A percentile compares a stretch with the other conserved stretches of the same genome.
Evolutionary conservation across 1,140 invertebrate species (phyloP).

Genomic region (Odontomachus brunneus): DNA sequence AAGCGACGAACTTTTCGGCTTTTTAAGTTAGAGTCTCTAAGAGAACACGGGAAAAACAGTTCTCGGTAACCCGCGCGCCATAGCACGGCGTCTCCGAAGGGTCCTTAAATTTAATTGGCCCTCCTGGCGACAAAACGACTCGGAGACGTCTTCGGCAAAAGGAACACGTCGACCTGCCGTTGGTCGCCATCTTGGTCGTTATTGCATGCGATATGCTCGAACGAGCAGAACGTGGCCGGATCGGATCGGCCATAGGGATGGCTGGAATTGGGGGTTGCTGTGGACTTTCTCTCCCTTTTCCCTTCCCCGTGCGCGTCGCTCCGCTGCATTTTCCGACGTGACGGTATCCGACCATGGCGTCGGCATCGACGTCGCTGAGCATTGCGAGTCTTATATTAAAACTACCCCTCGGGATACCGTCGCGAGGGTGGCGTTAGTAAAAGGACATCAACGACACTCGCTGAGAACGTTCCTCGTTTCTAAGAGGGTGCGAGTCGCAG

Average conservation of each 20-base stretch:
- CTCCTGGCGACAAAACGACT: background rate
- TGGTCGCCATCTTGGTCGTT: conserved; percentile 31
- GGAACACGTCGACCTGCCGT: background rate
- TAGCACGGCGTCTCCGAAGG: background rate
- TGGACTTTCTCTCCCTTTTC: background rate
- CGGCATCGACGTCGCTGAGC: conserved; percentile 24
- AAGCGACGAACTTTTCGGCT: no score
- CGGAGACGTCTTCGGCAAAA: background rate
- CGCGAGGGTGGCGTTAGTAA: background rate
- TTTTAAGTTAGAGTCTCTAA: no score
- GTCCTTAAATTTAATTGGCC: background rate
- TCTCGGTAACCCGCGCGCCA: no score
- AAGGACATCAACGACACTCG: conserved; percentile 10
- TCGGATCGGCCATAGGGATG: conserved; percentile 13
- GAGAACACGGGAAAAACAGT: no score
- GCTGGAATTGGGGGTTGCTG: conserved; percentile 46
- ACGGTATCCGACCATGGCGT: conserved; percentile 64
- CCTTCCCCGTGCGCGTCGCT: conserved; percentile 32
- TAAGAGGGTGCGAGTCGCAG: conserved; percentile 25
- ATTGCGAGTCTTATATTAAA: conserved; percentile 70
- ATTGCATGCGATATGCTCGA: conserved; percentile 52
- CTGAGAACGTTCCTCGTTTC: background rate
- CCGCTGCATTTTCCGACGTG: conserved; percentile 71
- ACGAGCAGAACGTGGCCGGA: conserved; percentile 28
- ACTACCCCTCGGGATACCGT: conserved; percentile 42